These are phyloP conservation scores for Eremobia ochroleuca DNA, from an alignment of 2,888 invertebrate genomes.

Conservation along the genomic window DNA sequence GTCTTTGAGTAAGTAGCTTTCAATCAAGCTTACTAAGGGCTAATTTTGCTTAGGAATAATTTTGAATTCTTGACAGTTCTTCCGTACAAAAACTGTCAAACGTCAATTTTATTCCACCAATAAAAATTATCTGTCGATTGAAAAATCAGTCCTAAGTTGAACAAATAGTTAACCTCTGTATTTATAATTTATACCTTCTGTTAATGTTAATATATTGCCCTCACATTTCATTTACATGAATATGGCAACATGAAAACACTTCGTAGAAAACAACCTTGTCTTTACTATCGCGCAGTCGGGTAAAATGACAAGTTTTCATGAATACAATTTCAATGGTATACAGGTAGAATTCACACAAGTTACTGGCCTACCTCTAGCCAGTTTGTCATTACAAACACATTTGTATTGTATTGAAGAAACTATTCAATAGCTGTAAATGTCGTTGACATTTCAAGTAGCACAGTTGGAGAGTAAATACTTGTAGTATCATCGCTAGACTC, in stretches of 20 bases:
- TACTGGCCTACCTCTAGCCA: not conserved
- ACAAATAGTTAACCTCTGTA: not conserved
- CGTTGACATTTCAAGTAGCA: constrained; percentile 4
- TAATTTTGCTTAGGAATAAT: too few species aligned
- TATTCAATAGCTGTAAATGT: not conserved
- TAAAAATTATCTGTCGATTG: too few species aligned
- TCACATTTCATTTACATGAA: not conserved
- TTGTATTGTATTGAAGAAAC: not conserved
- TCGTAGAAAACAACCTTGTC: not conserved
- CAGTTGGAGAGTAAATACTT: not conserved
- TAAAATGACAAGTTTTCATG: not conserved
- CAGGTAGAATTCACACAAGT: not conserved
- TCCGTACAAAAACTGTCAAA: too few species aligned
- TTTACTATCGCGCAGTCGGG: not conserved
- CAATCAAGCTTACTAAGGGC: constrained; percentile 17
- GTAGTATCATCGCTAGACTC: not conserved
- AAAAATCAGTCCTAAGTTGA: too few species aligned
- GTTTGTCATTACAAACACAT: not conserved
- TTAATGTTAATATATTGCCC: not conserved
- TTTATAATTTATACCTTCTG: not conserved
- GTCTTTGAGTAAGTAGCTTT: not conserved
- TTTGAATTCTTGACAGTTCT: too few species aligned
- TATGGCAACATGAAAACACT: not conserved
- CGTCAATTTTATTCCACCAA: too few species aligned
- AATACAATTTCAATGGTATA: not conserved